Evolutionary conservation across 2,888 invertebrate species (phyloP).

Genomic region (Cremastobaeus sp.): DNA sequence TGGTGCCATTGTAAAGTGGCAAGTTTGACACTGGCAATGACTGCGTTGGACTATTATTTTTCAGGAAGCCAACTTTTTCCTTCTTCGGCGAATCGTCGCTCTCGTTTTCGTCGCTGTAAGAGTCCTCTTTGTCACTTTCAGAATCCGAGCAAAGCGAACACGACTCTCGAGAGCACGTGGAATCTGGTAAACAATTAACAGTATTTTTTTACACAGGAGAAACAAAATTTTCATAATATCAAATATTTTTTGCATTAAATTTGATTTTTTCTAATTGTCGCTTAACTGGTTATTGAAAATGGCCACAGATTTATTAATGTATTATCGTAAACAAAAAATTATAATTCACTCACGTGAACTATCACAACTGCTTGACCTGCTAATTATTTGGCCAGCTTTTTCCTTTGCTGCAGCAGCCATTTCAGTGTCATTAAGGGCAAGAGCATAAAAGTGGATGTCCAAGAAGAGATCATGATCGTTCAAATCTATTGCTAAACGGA

Average conservation of each 20-base stretch:
- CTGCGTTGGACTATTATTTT: slow-evolving; percentile 76
- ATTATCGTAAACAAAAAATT: no score
- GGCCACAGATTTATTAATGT: no score
- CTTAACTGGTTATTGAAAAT: no score
- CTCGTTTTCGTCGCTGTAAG: slow-evolving; percentile 76
- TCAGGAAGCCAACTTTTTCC: slow-evolving; percentile 75
- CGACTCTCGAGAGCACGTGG: slow-evolving; percentile 86
- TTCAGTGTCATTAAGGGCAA: slow-evolving; percentile 81
- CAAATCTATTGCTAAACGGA: slow-evolving; percentile 90
- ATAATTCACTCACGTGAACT: slow-evolving; percentile 73
- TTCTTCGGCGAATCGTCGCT: slow-evolving; percentile 69
- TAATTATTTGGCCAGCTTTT: slow-evolving; percentile 81
- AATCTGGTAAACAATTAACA: slow-evolving; percentile 82
- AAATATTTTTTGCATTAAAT: no score
- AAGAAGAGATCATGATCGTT: slow-evolving; percentile 91
- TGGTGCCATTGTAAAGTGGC: slow-evolving; percentile 64
- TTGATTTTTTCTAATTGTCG: no score
- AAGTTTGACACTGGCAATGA: slow-evolving; percentile 69
- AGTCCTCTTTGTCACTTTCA: slow-evolving; percentile 76
- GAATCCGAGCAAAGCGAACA: slow-evolving; percentile 83
- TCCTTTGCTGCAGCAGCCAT: slow-evolving; percentile 85
- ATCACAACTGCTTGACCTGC: slow-evolving; percentile 75
- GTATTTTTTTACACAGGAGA: no score
- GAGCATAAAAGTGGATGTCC: slow-evolving; percentile 89
- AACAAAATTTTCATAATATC: no score